These are phyloP conservation scores for Eupithecia inturbata DNA, from an alignment of 2,888 invertebrate genomes.

Conservation along the genomic window DNA sequence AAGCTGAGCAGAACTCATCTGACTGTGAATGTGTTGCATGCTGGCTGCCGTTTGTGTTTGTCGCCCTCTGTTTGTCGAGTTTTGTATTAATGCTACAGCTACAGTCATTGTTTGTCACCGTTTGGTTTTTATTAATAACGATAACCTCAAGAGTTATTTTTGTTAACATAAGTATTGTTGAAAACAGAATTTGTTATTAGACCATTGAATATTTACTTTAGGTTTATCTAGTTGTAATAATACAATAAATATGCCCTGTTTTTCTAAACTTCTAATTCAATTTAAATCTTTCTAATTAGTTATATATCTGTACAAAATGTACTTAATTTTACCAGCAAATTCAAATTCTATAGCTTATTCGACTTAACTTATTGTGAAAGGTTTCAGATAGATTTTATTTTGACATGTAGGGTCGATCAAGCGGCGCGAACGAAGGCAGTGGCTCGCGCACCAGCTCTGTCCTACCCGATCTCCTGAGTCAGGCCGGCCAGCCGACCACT, in stretches of 20 bases:
- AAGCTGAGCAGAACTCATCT: slow-evolving; percentile 68
- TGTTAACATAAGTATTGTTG: slow-evolving; percentile 17
- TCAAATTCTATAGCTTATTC: background rate
- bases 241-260: slow-evolving; percentile 7
- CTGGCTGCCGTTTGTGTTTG: slow-evolving; percentile 76
- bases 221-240: slow-evolving; percentile 9
- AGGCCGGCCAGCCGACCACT: slow-evolving; percentile 92
- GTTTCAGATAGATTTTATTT: slow-evolving; percentile 32
- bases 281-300: background rate
- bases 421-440: slow-evolving; percentile 83
- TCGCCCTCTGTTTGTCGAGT: slow-evolving; percentile 62
- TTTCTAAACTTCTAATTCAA: background rate
- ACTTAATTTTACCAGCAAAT: background rate
- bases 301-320: background rate
- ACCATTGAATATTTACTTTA: background rate
- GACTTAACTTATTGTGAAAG: slow-evolving; percentile 3
- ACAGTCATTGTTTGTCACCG: slow-evolving; percentile 48
- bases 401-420: slow-evolving; percentile 68
- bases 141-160: slow-evolving; percentile 23
- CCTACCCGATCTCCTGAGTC: slow-evolving; percentile 97
- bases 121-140: slow-evolving; percentile 43
- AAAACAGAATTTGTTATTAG: background rate
- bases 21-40: slow-evolving; percentile 81
- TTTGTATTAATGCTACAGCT: slow-evolving; percentile 53
- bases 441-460: slow-evolving; percentile 95